Evolutionary conservation across 2,888 invertebrate species (phyloP).

Genomic region (Limnephilus auricula): DNA sequence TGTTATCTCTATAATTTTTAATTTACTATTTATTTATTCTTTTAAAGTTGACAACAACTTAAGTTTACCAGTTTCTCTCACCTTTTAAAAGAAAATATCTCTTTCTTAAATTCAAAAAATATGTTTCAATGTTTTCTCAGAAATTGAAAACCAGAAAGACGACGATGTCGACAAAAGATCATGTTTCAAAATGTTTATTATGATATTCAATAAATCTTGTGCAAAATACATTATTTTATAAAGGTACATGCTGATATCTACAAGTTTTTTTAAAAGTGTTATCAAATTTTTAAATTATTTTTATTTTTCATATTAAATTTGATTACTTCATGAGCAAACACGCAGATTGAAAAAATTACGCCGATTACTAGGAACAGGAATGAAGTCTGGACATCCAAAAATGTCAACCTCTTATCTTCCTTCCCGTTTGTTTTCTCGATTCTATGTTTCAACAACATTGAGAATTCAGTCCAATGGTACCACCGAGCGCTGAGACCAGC

Average conservation of each 20-base stretch:
- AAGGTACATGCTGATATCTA: too few relatives aligned
- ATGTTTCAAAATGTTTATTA: too few relatives aligned
- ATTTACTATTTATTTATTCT: too few relatives aligned
- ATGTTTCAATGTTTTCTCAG: neutral
- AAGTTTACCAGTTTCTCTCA: too few relatives aligned
- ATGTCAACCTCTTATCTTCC: slow-evolving; percentile 12
- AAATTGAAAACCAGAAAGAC: too few relatives aligned
- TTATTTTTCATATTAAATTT: neutral
- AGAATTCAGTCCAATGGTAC: slow-evolving; percentile 69
- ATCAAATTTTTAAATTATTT: too few relatives aligned
- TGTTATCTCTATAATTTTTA: too few relatives aligned
- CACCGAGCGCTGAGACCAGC: slow-evolving; percentile 72
- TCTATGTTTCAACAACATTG: slow-evolving; percentile 62
- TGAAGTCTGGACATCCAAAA: slow-evolving; percentile 42
- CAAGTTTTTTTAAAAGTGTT: too few relatives aligned
- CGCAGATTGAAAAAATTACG: neutral
- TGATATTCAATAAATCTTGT: too few relatives aligned
- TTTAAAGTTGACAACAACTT: too few relatives aligned
- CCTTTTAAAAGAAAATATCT: neutral
- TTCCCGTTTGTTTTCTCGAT: slow-evolving; percentile 9
- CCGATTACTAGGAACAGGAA: slow-evolving; percentile 57
- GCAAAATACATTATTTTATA: too few relatives aligned
- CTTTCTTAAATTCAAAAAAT: neutral
- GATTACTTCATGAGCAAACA: slow-evolving; percentile 19
- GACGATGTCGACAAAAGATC: too few relatives aligned